These are phyloP conservation scores for Carterocephalus palaemon DNA, from an alignment of 2,888 invertebrate genomes.

Conservation along the genomic window DNA sequence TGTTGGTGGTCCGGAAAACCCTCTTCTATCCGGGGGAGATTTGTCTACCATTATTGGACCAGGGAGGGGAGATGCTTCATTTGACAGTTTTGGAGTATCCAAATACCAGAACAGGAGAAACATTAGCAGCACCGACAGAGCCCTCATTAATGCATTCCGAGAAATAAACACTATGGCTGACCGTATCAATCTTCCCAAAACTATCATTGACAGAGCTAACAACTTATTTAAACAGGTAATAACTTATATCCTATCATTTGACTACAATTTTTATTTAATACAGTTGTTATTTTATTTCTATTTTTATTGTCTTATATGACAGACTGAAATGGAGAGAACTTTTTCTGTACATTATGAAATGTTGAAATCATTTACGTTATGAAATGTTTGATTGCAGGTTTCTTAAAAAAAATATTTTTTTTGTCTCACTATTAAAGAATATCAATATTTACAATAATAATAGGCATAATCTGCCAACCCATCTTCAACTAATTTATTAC, in stretches of 20 bases:
- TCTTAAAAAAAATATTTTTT: too few species aligned
- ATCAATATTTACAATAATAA: too few species aligned
- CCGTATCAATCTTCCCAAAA: constrained; percentile 96
- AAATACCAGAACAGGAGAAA: constrained; percentile 87
- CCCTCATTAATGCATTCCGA: constrained; percentile 96
- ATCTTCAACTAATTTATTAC: too few species aligned
- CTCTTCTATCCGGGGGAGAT: constrained; percentile 95
- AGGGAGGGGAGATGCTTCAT: constrained; percentile 88
- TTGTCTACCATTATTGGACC: constrained; percentile 96
- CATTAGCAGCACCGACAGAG: constrained; percentile 96
- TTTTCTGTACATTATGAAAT: too few species aligned
- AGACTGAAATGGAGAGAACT: too few species aligned
- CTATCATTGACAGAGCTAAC: constrained; percentile 97
- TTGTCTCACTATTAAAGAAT: too few species aligned
- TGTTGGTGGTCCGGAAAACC: constrained; percentile 99
- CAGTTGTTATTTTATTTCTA: neutral
- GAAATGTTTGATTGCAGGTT: too few species aligned
- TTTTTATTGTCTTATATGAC: neutral
- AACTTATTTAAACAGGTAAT: constrained; percentile 96
- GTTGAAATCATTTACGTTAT: too few species aligned
- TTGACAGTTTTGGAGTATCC: constrained; percentile 90
- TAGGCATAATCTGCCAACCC: too few species aligned
- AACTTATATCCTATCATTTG: constrained; percentile 4
- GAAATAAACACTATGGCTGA: constrained; percentile 99
- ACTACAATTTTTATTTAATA: too few species aligned